Conservation (phyloP, 2,113 vertebrate genomes). For the Menidia beryllina region DNA sequence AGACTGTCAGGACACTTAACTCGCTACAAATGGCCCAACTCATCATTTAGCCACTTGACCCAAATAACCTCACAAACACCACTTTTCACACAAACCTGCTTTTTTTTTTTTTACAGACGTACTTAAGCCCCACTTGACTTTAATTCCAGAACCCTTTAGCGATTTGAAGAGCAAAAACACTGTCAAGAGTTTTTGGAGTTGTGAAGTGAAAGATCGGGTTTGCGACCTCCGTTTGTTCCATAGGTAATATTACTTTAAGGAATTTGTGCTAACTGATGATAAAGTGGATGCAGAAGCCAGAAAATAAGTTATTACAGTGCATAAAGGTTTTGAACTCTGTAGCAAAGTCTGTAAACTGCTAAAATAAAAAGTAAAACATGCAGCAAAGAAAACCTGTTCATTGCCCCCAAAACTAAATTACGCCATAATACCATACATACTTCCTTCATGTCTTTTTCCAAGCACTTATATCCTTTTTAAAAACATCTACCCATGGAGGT, state of each 20-base stretch:
- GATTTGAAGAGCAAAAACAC: constrained; percentile 5
- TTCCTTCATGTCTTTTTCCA: background rate
- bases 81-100: constrained; percentile 16
- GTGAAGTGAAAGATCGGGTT: background rate
- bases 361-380: background rate
- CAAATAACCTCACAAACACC: background rate
- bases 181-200: constrained; percentile 15
- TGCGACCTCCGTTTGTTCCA: background rate
- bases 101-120: background rate
- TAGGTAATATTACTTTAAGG: background rate
- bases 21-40: background rate
- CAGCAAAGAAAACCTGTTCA: background rate
- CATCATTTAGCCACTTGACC: constrained; percentile 30
- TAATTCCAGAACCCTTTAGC: constrained; percentile 22
- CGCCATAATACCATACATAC: background rate
- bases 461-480: background rate
- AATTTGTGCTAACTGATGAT: background rate
- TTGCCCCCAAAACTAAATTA: background rate
- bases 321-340: background rate
- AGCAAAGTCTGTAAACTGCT: background rate
- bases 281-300: background rate
- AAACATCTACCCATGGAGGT: background rate
- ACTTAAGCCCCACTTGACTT: constrained; percentile 59
- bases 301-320: background rate
- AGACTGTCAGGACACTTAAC: background rate